Percentiles rank a stretch among this genome's conserved stretches.
phyloP scores from a whole-genome alignment of 2,888 invertebrate species.

The Lymantria monacha region DNA sequence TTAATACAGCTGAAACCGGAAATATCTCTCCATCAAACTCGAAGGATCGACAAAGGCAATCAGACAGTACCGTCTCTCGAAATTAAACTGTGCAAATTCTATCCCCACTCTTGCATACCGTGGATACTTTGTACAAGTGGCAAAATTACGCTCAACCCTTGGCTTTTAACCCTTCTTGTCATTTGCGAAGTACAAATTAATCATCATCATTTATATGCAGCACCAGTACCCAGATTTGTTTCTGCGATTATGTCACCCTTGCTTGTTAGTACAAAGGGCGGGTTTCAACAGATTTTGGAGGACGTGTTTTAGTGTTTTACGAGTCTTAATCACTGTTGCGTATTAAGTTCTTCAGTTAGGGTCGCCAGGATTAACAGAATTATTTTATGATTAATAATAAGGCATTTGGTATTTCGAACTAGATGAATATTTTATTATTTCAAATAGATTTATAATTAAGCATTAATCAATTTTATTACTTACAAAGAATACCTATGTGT shows the following conservation, averaged over 20 bases:
- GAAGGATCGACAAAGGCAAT: conserved; percentile 72
- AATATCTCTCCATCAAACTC: conserved; percentile 80
- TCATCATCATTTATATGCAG: conserved; percentile 82
- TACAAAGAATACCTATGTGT: too few species aligned
- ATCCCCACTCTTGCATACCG: conserved; percentile 52
- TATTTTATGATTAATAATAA: conserved; percentile 8
- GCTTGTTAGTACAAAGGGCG: conserved; percentile 65
- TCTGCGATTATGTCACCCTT: conserved; percentile 80
- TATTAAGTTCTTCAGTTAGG: conserved; percentile 27
- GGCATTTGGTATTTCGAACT: neutral
- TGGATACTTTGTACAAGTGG: conserved; percentile 68
- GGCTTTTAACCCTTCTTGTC: conserved; percentile 80
- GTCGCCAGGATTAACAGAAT: conserved; percentile 8
- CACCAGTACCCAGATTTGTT: conserved; percentile 80
- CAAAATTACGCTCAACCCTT: conserved; percentile 61
- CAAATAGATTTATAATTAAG: too few species aligned
- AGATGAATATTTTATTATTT: too few species aligned
- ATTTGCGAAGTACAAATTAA: conserved; percentile 81
- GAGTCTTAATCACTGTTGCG: conserved; percentile 52
- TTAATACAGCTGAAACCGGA: conserved; percentile 75
- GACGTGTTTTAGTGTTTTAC: conserved; percentile 65
- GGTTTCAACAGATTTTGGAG: conserved; percentile 64
- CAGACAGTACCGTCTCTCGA: conserved; percentile 64
- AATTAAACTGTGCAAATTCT: conserved; percentile 68
- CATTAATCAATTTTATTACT: too few species aligned